These are phyloP conservation scores for Ridgeia piscesae DNA, from an alignment of 1,140 invertebrate genomes.

Conservation along the genomic window DNA sequence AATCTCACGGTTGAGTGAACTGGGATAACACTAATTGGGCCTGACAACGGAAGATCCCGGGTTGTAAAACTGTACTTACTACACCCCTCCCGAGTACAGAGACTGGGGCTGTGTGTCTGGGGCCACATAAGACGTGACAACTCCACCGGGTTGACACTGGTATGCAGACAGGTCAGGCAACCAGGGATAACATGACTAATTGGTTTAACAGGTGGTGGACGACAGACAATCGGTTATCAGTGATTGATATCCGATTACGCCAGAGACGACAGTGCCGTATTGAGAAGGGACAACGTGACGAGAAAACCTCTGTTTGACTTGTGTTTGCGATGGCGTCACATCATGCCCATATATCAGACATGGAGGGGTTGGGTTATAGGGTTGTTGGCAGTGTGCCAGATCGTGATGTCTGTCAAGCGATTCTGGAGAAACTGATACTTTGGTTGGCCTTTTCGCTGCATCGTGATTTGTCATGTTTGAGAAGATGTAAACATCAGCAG, in stretches of 20 bases:
- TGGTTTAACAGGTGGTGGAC: background rate
- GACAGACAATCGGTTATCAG: background rate
- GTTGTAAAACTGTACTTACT: background rate
- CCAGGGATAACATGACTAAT: background rate
- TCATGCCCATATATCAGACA: background rate
- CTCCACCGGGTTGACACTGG: background rate
- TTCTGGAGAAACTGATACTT: background rate
- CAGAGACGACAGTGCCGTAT: background rate
- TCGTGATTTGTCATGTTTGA: background rate
- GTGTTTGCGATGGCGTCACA: background rate
- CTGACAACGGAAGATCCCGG: background rate
- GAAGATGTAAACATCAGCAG: background rate
- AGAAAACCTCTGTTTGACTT: background rate
- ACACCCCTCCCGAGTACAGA: background rate
- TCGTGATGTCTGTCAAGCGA: background rate
- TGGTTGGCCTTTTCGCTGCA: background rate
- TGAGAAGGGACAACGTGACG: background rate
- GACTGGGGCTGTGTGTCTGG: background rate
- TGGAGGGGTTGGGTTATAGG: background rate
- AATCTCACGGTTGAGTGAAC: background rate
- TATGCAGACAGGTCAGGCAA: background rate
- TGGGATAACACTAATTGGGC: background rate
- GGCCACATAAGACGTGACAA: background rate
- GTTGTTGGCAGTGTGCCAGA: background rate
- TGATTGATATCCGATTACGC: background rate